Conservation (phyloP, 1,140 invertebrate species). For the Cryptotermes secundus region DNA sequence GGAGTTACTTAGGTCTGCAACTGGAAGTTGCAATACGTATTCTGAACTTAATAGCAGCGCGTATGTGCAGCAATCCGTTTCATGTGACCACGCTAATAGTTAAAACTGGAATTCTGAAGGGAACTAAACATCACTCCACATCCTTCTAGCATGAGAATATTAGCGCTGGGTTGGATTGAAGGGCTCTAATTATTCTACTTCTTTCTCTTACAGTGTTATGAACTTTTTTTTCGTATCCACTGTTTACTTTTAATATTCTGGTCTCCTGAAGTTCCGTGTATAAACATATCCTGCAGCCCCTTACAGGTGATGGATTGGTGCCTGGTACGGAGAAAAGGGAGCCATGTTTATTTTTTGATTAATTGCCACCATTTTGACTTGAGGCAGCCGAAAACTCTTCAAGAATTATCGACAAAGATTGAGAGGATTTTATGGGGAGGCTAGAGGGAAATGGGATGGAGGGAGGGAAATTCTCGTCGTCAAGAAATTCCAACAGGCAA, state of each 20-base stretch:
- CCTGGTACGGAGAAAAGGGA: not conserved
- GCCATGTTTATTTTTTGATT: slow-evolving; percentile 17
- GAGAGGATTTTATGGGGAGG: not conserved
- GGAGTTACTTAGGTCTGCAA: no score
- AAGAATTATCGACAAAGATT: slow-evolving; percentile 18
- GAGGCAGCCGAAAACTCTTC: slow-evolving; percentile 2
- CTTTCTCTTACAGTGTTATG: not conserved
- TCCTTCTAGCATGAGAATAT: not conserved
- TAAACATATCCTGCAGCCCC: not conserved
- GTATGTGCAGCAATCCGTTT: no score
- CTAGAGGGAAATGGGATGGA: not conserved
- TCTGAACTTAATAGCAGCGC: no score
- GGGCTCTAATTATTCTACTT: not conserved
- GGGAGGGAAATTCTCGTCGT: not conserved
- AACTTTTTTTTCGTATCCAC: slow-evolving; percentile 11
- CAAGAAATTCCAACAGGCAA: slow-evolving; percentile 16
- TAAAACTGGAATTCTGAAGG: no score
- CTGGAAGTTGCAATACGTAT: no score
- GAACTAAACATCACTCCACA: not conserved
- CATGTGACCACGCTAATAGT: no score
- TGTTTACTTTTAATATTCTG: slow-evolving; percentile 15
- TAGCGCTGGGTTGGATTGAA: not conserved
- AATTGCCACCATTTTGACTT: slow-evolving; percentile 19
- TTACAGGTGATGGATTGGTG: slow-evolving; percentile 14
- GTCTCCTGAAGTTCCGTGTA: not conserved